Base-by-base conservation (phyloP, 2,888 invertebrate species). In the Nineta flava region DNA sequence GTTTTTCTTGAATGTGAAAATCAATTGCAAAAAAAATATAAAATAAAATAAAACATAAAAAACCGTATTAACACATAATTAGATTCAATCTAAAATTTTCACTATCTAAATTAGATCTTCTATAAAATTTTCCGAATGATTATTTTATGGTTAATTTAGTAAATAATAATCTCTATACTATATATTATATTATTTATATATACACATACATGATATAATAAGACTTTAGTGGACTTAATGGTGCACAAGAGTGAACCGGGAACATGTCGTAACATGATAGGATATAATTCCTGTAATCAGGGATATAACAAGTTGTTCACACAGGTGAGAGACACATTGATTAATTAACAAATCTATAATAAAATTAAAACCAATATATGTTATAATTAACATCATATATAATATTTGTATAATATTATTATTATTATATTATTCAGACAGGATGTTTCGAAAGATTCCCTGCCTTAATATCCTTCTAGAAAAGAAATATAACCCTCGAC, bases 301-400 rank as follows among this genome's bases (percentile, higher is more conserved):
- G 84, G 83, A 65, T 84, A 84, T 76, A 84, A 84, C 75, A 85
- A 84, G 75, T 76, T 85, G 65, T 84, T 84, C 63, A 83, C 85
- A 53, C 85, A 85, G 84, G 85, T 85, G 69, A 62, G 64, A 21
- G 26, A 26, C 26, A 26, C 26, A 26, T 26, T 26, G 26, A 26
- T 19, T 44, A 44, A 40, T 16, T 15, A 40, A 5, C 26, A 40
- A 16, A 40, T 16, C 15, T 16, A 16, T 13, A 21, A 44, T 44
- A 13, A 21, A 21, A 13, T 19, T n/a, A 21, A 44, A 21, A 13
- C 13, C 26, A 13, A 13, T 44, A 17, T 44, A 21, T 21, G 44
- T 44, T 19, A 44, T 44, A 19, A 44, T 21, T 44, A 40, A 40
- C n/a, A 15, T 40, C 9, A 40, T 9, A 12, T 40, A 40, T 13